phyloP scores from a whole-genome alignment of 2,888 invertebrate genomes.

The Ischnura elegans region DNA sequence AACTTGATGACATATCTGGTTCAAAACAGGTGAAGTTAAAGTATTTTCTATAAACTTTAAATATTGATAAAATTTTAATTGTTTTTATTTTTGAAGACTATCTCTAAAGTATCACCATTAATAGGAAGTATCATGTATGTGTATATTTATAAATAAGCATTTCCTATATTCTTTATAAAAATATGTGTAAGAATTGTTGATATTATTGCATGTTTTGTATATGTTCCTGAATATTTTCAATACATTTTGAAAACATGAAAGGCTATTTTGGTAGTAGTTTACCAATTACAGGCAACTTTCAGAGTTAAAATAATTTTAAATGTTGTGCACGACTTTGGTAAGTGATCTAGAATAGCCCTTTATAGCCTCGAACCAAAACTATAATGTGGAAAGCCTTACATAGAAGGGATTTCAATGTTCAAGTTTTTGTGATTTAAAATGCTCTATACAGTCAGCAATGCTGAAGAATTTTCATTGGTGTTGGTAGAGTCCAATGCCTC shows the following conservation, averaged over 20 bases:
- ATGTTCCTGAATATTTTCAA: background rate
- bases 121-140: background rate
- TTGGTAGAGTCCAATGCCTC: too few species aligned
- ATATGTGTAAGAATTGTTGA: background rate
- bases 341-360: background rate
- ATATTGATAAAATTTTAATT: background rate
- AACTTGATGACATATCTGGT: background rate
- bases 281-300: background rate
- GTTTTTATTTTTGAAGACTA: background rate
- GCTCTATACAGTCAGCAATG: too few species aligned
- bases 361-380: too few species aligned
- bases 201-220: background rate
- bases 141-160: background rate
- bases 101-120: background rate
- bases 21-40: background rate
- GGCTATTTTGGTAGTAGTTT: background rate
- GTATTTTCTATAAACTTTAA: background rate
- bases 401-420: too few species aligned
- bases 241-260: background rate
- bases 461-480: too few species aligned
- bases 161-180: background rate
- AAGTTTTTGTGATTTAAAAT: too few species aligned
- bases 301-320: background rate
- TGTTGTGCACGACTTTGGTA: background rate
- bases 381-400: too few species aligned